These are phyloP conservation scores for Chaenodraco wilsoni DNA, from an alignment of 2,797 vertebrate species.

Conservation along the genomic window DNA sequence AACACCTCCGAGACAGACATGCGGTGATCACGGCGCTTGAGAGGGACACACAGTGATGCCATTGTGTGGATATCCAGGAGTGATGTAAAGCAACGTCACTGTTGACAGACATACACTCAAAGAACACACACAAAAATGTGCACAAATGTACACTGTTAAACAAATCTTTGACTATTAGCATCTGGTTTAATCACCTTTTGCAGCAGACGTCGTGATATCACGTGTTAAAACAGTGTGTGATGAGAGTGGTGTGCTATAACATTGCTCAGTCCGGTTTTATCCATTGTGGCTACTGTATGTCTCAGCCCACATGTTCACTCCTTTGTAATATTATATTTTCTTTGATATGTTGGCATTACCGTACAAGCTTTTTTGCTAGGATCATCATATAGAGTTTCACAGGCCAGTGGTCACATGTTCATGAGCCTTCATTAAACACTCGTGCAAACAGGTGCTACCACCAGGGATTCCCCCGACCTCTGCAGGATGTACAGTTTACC, in stretches of 20 bases:
- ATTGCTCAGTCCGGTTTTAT: conserved; percentile 56
- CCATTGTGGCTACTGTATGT: conserved; percentile 58
- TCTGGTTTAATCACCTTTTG: conserved; percentile 10
- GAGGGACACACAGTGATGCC: conserved; percentile 64
- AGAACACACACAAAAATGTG: conserved; percentile 26
- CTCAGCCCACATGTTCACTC: conserved; percentile 45
- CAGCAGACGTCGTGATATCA: conserved; percentile 49
- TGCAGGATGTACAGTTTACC: conserved; percentile 39
- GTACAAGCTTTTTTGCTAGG: conserved; percentile 47
- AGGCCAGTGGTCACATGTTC: conserved; percentile 48
- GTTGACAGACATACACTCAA: conserved; percentile 58
- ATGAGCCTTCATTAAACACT: conserved; percentile 59
- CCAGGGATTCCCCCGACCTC: conserved; percentile 63
- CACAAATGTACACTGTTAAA: conserved; percentile 7
- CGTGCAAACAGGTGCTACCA: conserved; percentile 67
- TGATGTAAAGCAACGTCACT: conserved; percentile 53
- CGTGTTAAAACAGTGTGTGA: conserved; percentile 29
- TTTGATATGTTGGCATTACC: conserved; percentile 51
- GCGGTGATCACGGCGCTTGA: conserved; percentile 55
- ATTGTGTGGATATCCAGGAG: conserved; percentile 66
- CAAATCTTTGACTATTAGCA: conserved; percentile 6
- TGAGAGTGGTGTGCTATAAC: conserved; percentile 24
- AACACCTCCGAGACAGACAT: conserved; percentile 57
- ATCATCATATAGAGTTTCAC: conserved; percentile 69
- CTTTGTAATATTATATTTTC: conserved; percentile 67